Conservation (phyloP, 2,113 vertebrate genomes). For the Chaetodon auriga region DNA sequence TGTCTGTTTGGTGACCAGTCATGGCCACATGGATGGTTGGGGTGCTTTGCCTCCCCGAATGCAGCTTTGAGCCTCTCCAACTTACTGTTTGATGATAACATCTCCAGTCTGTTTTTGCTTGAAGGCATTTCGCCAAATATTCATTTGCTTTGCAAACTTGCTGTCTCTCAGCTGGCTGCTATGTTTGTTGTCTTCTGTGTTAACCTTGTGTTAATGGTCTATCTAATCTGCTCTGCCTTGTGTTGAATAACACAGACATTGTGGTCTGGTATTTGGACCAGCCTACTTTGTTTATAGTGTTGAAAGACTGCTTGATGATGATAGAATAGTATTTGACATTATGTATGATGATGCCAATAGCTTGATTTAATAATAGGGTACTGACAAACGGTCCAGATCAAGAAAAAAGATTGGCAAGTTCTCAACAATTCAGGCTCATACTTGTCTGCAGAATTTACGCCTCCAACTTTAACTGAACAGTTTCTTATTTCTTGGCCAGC, state of each 20-base stretch:
- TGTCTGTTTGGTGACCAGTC: not conserved
- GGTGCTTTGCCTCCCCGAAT: constrained; percentile 6
- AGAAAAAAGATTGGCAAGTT: constrained; percentile 4
- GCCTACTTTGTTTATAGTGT: not conserved
- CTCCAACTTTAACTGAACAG: constrained; percentile 22
- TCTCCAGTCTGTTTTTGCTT: constrained; percentile 29
- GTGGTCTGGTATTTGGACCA: not conserved
- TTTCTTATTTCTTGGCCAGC: constrained; percentile 29
- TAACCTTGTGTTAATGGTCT: constrained; percentile 38
- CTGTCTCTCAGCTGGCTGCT: constrained; percentile 36
- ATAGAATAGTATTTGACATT: not conserved
- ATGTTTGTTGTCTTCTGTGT: constrained; percentile 42
- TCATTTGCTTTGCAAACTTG: constrained; percentile 38
- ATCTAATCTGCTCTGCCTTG: constrained; percentile 11
- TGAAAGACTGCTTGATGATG: constrained; percentile 5
- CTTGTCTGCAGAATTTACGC: constrained; percentile 21
- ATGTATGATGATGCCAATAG: not conserved
- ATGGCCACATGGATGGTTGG: constrained; percentile 5
- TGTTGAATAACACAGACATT: not conserved
- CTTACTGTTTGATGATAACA: constrained; percentile 20
- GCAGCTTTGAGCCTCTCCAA: constrained; percentile 21
- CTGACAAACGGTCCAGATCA: not conserved
- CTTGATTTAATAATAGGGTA: constrained; percentile 15
- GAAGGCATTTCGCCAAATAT: constrained; percentile 35
- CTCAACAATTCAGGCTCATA: not conserved